Percentiles rank a stretch among this genome's conserved stretches.
These are phyloP conservation scores for Diarsia rubi DNA, from an alignment of 2,888 invertebrate species.

Conservation along the genomic window DNA sequence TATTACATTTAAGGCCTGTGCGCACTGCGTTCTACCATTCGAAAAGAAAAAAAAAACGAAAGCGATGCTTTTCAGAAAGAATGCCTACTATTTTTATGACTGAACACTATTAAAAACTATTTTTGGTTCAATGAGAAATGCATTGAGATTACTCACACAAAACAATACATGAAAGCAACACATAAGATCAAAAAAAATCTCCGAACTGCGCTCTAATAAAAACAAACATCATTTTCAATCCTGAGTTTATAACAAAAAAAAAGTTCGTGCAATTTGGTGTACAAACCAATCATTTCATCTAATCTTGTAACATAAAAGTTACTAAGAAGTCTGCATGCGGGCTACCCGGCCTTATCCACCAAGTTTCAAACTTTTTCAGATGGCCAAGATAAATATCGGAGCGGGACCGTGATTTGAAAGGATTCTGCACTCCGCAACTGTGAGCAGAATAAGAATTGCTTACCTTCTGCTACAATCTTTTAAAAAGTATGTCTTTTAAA, in stretches of 20 bases:
- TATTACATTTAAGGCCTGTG: conserved; percentile 42
- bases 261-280: conserved; percentile 64
- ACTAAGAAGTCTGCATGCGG: conserved; percentile 81
- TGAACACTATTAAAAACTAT: conserved; percentile 39
- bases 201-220: conserved; percentile 23
- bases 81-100: conserved; percentile 18
- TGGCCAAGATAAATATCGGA: conserved; percentile 80
- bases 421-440: conserved; percentile 59
- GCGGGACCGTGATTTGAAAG: conserved; percentile 63
- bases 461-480: conserved; percentile 17
- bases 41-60: conserved; percentile 10
- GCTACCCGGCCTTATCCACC: conserved; percentile 77
- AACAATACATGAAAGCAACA: conserved; percentile 43
- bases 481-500: conserved; percentile 15
- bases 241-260: conserved; percentile 48
- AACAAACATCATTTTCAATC: conserved; percentile 41
- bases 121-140: conserved; percentile 52
- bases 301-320: conserved; percentile 86
- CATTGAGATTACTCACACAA: conserved; percentile 42
- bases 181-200: conserved; percentile 31
- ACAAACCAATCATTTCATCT: conserved; percentile 71
- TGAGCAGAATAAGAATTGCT: conserved; percentile 40
- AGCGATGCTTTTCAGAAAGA: conserved; percentile 20
- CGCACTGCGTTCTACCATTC: conserved; percentile 13
- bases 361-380: conserved; percentile 81